phyloP scores from a whole-genome alignment of 2,113 vertebrate genomes.

The Herpailurus yagouaroundi region DNA sequence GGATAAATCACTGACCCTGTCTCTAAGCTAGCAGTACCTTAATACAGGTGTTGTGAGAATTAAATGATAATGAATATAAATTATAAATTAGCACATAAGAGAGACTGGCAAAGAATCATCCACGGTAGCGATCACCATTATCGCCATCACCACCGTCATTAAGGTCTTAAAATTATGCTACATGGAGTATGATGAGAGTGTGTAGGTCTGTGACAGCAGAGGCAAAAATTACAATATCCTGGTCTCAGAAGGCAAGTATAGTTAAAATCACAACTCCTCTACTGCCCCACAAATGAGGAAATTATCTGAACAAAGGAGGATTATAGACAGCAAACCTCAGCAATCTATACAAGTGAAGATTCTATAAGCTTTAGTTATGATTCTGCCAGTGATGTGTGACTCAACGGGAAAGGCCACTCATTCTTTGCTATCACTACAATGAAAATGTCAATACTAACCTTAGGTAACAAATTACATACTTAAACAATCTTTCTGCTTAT shows the following conservation, averaged over 20 bases:
- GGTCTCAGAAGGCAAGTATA: background rate
- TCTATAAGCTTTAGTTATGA: background rate
- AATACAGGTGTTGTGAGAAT: conserved; percentile 4
- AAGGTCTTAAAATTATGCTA: background rate
- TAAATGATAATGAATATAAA: background rate
- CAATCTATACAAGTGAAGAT: background rate
- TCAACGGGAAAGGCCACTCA: background rate
- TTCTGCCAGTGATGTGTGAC: conserved; percentile 1
- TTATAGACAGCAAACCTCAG: background rate
- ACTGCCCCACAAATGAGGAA: background rate
- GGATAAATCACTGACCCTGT: background rate
- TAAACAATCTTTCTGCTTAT: background rate
- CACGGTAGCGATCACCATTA: background rate
- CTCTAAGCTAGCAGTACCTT: background rate
- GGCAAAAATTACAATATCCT: background rate
- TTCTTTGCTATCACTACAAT: background rate
- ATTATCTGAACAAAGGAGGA: conserved; percentile 34
- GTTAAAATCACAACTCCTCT: conserved; percentile 16
- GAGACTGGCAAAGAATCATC: background rate
- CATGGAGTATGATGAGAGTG: background rate
- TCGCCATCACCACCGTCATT: background rate
- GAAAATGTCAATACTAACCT: background rate
- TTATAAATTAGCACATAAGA: background rate
- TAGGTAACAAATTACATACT: background rate
- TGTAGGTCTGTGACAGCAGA: background rate